Base-by-base conservation (phyloP, 1,140 invertebrate species). In the Agrypnia vestita region DNA sequence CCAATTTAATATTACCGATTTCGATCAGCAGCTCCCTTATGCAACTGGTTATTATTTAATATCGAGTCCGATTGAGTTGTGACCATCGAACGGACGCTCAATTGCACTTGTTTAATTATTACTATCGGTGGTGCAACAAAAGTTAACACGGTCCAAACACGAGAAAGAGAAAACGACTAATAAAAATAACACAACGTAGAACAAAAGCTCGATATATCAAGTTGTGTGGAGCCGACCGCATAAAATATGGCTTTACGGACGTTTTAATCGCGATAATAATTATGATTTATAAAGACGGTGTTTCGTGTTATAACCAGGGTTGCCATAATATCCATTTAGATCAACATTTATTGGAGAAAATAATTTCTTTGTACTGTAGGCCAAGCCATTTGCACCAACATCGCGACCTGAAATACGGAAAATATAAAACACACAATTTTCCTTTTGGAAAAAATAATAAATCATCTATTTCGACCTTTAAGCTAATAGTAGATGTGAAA, bases 191-290 rank as follows among this genome's bases (percentile, higher is more conserved):
- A 55, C 46, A 51, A 11, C n/a, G 74, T 15, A 49, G 43, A 79
- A 79, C 72, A 74, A 80, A 81, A 81, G 79, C 76, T 25, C 82
- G 64, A 83, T 82, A 82, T 82, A 82, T 82, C 81, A 83, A 80
- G 61, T 59, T 62, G 71, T 55, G 67, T 21, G 21, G 78, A 72
- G 76, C 46, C 47, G 71, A 43, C 76, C 53, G 53, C 17, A 51
- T 83, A 83, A 83, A 81, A 83, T 83, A 83, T 83, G 71, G 79
- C 76, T 59, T 64, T 61, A 56, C 79, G 73, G 82, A 83, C 82
- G 74, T 79, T 83, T 83, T 83, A 83, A 83, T 83, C 82, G 82
- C 79, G 82, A 83, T 83, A 81, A 83, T 83, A 83, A 83, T 83
- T 83, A 78, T 83, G 82, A 83, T 83, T 83, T 83, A 83, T 83